Conservation (phyloP, 2,113 vertebrate genomes). For the Motacilla tschutschensis region DNA sequence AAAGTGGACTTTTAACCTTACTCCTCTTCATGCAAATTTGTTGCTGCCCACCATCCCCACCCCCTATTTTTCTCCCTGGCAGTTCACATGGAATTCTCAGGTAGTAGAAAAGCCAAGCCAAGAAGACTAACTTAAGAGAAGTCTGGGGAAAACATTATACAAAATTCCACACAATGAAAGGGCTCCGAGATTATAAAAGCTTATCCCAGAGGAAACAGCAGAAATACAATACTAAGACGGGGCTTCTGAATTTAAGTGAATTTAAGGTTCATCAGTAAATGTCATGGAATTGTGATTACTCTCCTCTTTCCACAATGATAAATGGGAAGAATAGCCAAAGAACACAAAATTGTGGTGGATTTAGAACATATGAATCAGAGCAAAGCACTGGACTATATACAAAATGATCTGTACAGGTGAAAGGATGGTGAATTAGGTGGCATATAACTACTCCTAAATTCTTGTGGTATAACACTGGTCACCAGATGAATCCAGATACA, state of each 20-base stretch:
- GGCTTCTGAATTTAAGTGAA: constrained; percentile 4
- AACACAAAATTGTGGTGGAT: background rate
- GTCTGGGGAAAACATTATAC: background rate
- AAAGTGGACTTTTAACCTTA: background rate
- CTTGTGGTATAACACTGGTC: background rate
- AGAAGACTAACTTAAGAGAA: background rate
- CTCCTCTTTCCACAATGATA: background rate
- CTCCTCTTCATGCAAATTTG: background rate
- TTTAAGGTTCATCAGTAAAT: background rate
- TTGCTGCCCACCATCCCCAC: background rate
- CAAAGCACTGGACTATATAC: background rate
- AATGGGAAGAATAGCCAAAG: background rate
- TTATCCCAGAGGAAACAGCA: background rate
- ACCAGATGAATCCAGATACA: background rate
- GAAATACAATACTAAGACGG: background rate
- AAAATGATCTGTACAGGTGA: background rate
- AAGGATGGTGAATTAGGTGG: background rate
- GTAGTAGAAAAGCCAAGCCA: constrained; percentile 9
- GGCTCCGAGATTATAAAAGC: background rate
- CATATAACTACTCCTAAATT: background rate
- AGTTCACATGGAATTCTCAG: constrained; percentile 19
- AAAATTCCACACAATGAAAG: background rate
- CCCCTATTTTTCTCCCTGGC: background rate
- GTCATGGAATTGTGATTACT: background rate
- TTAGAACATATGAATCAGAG: background rate